Evolutionary conservation across 2,113 vertebrate genomes (phyloP), one percentile per base, ranked within the genome.

Genomic region (Eulacestoma nigropectus): DNA sequence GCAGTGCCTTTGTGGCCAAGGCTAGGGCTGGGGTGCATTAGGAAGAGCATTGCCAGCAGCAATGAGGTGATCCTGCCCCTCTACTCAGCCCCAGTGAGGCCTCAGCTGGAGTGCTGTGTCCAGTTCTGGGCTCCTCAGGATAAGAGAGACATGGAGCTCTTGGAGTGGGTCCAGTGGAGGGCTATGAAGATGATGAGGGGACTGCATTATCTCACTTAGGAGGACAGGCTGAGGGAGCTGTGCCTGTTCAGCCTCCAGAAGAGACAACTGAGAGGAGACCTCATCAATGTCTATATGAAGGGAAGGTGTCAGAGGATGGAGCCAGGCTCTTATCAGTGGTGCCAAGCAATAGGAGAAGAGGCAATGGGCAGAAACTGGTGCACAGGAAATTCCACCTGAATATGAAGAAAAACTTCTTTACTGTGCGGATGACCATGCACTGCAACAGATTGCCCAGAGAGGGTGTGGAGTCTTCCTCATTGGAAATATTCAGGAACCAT

Each of bases 191-290:
- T 74, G 37, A 29, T 42, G 20, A 52, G 7, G 4, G 10, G 3
- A 11, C 5, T 52, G 23, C 11, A 67, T 29, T 27, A 32, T 14
- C 16, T 37, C 42, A 16, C 8, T 50, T 39, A 46, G 8, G 29
- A 39, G 27, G 12, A 50, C 8, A 67, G 52, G 39, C 37, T 39
- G 68, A 59, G 4, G 13, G 37, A 59, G 10, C 6, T 52, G 22
- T 19, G 16, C 19, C 29, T 46, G 20, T 44, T 74, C 10, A 20
- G 23, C 60, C 19, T 52, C 11, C 19, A 59, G 37, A 74, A 33
- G 15, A 80, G 32, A 50, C 0, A 1, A 22, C 0, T 57, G 27
- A 29, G 44, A 57, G 15, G 9, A 27, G 19, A 37, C 10, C 10
- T 29, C 23, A 30, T 74, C 29, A n/a, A n/a, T 37, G 12, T 72